Base-by-base conservation (phyloP, 2,113 vertebrate species). In the Camelus dromedarius region DNA sequence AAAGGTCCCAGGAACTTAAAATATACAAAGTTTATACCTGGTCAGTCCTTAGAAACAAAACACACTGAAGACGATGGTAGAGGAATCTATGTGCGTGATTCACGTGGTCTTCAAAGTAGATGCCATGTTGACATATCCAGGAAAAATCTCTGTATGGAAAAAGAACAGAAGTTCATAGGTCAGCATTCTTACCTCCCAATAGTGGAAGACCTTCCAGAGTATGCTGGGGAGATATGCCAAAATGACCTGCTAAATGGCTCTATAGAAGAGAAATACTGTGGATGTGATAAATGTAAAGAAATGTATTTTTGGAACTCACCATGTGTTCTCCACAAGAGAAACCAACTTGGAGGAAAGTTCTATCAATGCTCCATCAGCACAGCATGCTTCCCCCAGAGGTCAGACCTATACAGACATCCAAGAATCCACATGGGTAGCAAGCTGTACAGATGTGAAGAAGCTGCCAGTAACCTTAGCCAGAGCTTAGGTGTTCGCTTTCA, bases 381-480 rank as follows among this genome's bases (percentile, higher is more conserved):
- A 93, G 66, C 92, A 46, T 77, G 50, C 84, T 97, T 98, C 38
- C 91, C 94, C 67, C 96, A 96, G 66, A 96, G 62, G 75, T 92
- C 95, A 35, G 79, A 96, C 58, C 87, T 98, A 14, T 87, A 54
- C 12, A 86, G 86, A 90, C 76, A 97, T 76, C 98, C 99, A 90
- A 97, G 98, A 86, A 98, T 98, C 22, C 99, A 99, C 96, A 98
- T 98, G 0, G 98, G 98, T 70, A 95, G 91, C 67, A 96, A 92
- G 54, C 75, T 96, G 1, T 98, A 98, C 89, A 97, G 97, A 92
- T 98, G 98, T 97, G 97, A 94, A 11, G 86, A 97, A 52, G 96
- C 94, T 38, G 92, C 87, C 30, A 95, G 85, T 77, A 83, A 95
- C 26, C 97, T 98, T 28, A 96, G 89, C 35, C 96, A 96, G 70